Evolutionary conservation across 2,113 vertebrate species (phyloP).

Genomic region (Rhinichthys klamathensis): DNA sequence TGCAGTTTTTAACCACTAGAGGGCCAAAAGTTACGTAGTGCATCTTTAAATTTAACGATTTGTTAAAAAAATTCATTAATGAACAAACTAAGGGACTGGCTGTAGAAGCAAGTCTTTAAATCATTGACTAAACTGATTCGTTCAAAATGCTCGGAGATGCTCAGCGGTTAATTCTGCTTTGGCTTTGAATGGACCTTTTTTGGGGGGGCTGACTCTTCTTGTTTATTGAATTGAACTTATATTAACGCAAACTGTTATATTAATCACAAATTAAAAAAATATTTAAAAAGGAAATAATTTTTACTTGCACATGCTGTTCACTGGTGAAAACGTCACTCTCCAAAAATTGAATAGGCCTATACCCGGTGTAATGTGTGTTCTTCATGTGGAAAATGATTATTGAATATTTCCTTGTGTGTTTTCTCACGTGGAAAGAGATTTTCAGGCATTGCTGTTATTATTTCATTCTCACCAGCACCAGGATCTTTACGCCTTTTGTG

Average conservation of each 20-base stretch:
- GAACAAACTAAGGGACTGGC: neutral
- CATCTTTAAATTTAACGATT: too few relatives aligned
- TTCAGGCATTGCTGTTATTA: conserved; percentile 34
- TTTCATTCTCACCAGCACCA: conserved; percentile 21
- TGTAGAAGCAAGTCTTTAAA: neutral
- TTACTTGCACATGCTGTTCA: conserved; percentile 45
- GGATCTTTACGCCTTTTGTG: conserved; percentile 67
- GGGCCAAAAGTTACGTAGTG: too few relatives aligned
- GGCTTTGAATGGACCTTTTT: neutral
- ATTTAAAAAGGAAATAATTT: neutral
- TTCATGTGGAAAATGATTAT: conserved; percentile 35
- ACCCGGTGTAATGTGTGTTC: conserved; percentile 26
- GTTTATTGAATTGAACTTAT: neutral
- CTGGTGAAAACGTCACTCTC: neutral
- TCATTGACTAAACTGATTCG: neutral
- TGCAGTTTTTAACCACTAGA: too few relatives aligned
- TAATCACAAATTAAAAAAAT: neutral
- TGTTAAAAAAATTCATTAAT: too few relatives aligned
- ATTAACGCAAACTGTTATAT: neutral
- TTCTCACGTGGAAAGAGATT: conserved; percentile 39
- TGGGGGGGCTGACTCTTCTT: neutral
- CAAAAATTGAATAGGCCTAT: neutral
- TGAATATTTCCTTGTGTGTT: conserved; percentile 37
- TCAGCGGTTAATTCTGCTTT: neutral
- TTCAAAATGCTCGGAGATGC: neutral